Evolutionary conservation across 2,797 vertebrate species (phyloP).

Genomic region (Carcharodon carcharias): DNA sequence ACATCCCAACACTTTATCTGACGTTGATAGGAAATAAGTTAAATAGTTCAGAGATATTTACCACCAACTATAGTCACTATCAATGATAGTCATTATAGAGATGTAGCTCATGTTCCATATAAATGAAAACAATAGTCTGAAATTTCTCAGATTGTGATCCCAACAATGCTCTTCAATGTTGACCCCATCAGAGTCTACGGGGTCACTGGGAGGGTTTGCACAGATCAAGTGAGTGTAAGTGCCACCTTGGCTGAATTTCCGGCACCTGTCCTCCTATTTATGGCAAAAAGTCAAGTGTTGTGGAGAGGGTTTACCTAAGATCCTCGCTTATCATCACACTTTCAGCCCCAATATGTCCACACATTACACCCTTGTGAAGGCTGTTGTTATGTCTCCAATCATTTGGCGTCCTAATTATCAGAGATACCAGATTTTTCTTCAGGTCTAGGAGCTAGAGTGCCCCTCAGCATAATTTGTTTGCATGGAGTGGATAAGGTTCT

Average conservation of each 20-base stretch:
- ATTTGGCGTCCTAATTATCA: background rate
- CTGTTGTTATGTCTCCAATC: background rate
- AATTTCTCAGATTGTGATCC: background rate
- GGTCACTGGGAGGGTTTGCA: background rate
- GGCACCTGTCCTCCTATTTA: background rate
- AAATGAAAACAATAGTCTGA: background rate
- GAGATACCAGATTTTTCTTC: background rate
- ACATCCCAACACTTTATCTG: background rate
- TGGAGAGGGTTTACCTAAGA: background rate
- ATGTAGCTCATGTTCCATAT: background rate
- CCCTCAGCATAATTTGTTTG: background rate
- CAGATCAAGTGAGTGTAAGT: background rate
- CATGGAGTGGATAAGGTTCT: background rate
- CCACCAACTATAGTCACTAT: too few species aligned
- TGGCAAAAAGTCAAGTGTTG: background rate
- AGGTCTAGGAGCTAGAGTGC: background rate
- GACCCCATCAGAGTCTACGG: background rate
- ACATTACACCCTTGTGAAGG: background rate
- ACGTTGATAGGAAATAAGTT: background rate
- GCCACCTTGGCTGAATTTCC: background rate
- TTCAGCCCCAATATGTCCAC: background rate
- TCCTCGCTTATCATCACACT: background rate
- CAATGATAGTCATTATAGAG: too few species aligned
- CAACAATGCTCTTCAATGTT: background rate
- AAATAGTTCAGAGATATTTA: background rate